Evolutionary conservation across 2,797 vertebrate genomes (phyloP), one percentile per base, ranked within the genome.

Genomic region (Acropternis orthonyx): DNA sequence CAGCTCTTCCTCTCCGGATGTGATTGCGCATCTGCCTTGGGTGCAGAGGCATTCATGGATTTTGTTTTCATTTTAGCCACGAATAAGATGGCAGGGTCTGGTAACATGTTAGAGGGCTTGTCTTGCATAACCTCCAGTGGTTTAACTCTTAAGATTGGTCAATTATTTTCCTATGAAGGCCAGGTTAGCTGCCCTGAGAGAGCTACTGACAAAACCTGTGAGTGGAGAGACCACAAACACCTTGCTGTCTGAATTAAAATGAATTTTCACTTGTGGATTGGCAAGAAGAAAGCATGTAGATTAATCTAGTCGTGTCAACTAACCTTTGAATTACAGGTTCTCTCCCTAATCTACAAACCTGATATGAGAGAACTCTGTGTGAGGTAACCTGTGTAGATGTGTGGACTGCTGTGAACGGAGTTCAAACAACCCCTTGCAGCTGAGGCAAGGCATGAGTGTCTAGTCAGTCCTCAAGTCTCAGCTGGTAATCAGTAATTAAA

Each of bases 31-130:
- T 26, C 8, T 1, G 0, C 54, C 17, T 16, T n/a, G 32, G 7
- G 3, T 0, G 0, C 21, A 19, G 75, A 43, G 20, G 4, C 46
- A 32, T 43, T 63, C 0, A 1, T 18, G 68, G 23, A 54, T 14
- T 18, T 75, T 23, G 6, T 68, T 80, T 75, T 48, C 6, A 5
- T 74, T 79, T 56, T 54, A 68, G 34, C 39, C 9, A 23, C 12
- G 3, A n/a, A 1, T 59, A 63, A 28, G 19, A 26, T 4, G 17
- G 32, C 10, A n/a, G 69, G 7, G 34, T 32, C 24, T 46, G 36
- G 27, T 74, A 58, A 49, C 7, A 0, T 6, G 12, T 10, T 55
- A 23, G 56, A 58, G 32, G 7, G 7, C 7, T 56, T 58, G 17
- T 21, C 22, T 26, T 44, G 3, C 6, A 28, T 75, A 46, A 52